phyloP scores from a whole-genome alignment of 2,888 invertebrate genomes.

The Invenusta paracnida region DNA sequence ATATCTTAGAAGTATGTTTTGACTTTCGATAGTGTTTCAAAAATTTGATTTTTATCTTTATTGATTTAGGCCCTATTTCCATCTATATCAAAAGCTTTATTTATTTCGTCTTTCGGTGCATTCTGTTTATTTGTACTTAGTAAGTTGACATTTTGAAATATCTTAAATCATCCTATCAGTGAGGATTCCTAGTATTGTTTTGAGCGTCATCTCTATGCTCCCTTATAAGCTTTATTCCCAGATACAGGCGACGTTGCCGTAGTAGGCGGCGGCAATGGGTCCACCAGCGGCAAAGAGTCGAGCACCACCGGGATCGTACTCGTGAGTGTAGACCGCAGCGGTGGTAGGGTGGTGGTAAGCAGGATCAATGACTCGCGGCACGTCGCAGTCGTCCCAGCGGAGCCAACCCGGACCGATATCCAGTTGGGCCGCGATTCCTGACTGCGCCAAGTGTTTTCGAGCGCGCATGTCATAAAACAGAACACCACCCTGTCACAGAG shows the following conservation, averaged over 20 bases:
- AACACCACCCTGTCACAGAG: neutral
- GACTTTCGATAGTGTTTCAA: too few species aligned
- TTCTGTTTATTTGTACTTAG: too few species aligned
- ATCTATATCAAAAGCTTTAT: too few species aligned
- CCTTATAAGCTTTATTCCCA: slow-evolving; percentile 20
- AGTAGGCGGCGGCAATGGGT: slow-evolving; percentile 80
- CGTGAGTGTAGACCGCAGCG: slow-evolving; percentile 87
- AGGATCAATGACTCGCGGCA: too few species aligned
- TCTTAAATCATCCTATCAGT: slow-evolving; percentile 1
- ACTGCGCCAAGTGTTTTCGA: neutral
- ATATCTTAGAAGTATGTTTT: too few species aligned
- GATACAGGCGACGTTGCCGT: slow-evolving; percentile 68
- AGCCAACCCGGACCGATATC: slow-evolving; percentile 7
- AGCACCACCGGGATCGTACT: slow-evolving; percentile 85
- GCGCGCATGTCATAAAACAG: neutral
- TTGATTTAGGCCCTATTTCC: too few species aligned
- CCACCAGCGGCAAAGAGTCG: slow-evolving; percentile 89
- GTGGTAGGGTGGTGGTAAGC: slow-evolving; percentile 15
- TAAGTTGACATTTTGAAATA: too few species aligned
- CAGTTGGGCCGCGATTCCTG: slow-evolving; percentile 12
- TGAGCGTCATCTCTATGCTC: neutral
- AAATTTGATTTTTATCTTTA: too few species aligned
- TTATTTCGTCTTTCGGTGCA: too few species aligned
- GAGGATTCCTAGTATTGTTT: too few species aligned
- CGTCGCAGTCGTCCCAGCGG: too few species aligned